Evolutionary conservation across 2,797 vertebrate genomes (phyloP).

Genomic region (Sternarchorhynchus goeldii): DNA sequence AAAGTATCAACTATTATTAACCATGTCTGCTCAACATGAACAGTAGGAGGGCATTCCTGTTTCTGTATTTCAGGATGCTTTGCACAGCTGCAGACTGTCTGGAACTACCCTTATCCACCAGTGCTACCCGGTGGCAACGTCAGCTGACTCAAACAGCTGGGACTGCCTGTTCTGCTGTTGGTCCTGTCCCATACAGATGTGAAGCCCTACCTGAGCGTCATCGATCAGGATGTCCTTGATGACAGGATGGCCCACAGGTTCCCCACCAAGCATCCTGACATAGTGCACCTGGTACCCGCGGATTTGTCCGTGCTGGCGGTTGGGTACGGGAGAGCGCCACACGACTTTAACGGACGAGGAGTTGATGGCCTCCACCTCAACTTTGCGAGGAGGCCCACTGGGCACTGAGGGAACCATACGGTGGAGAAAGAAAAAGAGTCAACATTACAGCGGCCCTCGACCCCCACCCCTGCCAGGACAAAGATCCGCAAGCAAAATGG

Average conservation of each 20-base stretch:
- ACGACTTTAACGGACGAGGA: constrained; percentile 98
- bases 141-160: background rate
- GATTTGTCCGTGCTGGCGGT: constrained; percentile 98
- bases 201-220: constrained; percentile 90
- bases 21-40: constrained; percentile 17
- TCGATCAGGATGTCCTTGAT: constrained; percentile 98
- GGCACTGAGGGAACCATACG: constrained; percentile 99
- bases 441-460: constrained; percentile 84
- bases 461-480: constrained; percentile 65
- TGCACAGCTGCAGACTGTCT: background rate
- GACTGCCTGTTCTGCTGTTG: background rate
- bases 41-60: background rate
- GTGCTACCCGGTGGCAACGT: background rate
- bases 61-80: constrained; percentile 7
- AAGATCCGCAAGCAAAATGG: constrained; percentile 73
- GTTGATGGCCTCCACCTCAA: constrained; percentile 99
- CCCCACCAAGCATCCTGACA: constrained; percentile 97
- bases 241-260: constrained; percentile 94
- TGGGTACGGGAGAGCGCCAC: constrained; percentile 98
- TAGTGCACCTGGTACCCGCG: constrained; percentile 99
- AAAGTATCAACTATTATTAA: constrained; percentile 31
- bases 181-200: background rate
- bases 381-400: constrained; percentile 99
- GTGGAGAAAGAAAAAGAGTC: constrained; percentile 88
- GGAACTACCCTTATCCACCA: background rate